Percentiles rank a stretch among this genome's conserved stretches.
phyloP scores from a whole-genome alignment of 2,797 vertebrate genomes.

The Synaphobranchus kaupii region DNA sequence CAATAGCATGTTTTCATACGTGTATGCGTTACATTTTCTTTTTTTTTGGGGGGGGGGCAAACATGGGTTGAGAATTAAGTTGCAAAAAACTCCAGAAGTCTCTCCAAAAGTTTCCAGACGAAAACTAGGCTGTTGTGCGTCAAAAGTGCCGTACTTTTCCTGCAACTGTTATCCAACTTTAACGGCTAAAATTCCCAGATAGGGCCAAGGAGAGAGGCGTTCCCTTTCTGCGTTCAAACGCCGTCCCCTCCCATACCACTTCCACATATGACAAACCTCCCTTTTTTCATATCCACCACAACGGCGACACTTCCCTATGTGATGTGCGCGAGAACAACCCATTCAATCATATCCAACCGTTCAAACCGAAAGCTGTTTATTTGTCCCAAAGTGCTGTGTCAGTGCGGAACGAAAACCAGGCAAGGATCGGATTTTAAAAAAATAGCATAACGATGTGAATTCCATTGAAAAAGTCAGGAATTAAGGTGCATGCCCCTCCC shows the following conservation, averaged over 20 bases:
- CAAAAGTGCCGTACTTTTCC: no score
- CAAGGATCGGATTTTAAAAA: slow-evolving; percentile 3
- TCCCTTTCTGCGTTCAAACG: not conserved
- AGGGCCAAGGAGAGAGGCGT: not conserved
- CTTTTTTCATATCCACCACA: not conserved
- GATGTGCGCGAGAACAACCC: not conserved
- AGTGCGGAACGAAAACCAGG: not conserved
- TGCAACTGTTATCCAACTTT: not conserved
- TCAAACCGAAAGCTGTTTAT: slow-evolving; percentile 9
- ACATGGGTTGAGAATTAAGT: no score
- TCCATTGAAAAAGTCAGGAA: slow-evolving; percentile 25
- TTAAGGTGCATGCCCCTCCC: slow-evolving; percentile 45
- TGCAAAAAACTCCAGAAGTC: no score
- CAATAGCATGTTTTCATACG: no score
- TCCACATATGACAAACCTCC: not conserved
- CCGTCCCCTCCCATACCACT: not conserved
- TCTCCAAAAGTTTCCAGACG: no score
- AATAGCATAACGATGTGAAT: slow-evolving; percentile 6
- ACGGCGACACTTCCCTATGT: not conserved
- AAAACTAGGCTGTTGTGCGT: no score
- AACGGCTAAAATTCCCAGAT: not conserved
- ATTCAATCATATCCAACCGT: not conserved
- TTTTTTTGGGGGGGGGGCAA: no score
- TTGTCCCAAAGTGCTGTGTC: not conserved
- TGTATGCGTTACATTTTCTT: no score